Conservation (phyloP, 2,113 vertebrate genomes). For the Pomatorhinus ruficollis region DNA sequence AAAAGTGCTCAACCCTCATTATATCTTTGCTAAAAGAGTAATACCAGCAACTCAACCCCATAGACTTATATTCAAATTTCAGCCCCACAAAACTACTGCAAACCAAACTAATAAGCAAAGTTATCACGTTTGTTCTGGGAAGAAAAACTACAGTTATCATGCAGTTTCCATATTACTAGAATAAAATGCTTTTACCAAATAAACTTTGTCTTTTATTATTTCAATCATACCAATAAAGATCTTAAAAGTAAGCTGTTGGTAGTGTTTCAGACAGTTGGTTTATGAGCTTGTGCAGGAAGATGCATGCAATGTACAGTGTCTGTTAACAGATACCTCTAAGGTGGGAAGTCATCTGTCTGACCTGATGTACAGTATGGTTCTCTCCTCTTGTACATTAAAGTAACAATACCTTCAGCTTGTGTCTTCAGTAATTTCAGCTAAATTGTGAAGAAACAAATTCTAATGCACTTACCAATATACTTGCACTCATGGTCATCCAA, state of each 20-base stretch:
- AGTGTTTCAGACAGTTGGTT: not conserved
- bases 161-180: not conserved
- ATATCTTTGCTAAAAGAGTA: not conserved
- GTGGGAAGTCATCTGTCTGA: not conserved
- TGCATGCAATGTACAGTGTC: not conserved
- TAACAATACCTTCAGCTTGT: not conserved
- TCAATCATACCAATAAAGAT: not conserved
- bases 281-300: not conserved
- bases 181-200: not conserved
- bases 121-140: fast-evolving
- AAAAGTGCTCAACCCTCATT: not conserved
- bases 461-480: not conserved
- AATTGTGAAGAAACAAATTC: not conserved
- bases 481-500: not conserved
- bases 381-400: not conserved
- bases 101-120: not conserved
- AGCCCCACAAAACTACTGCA: not conserved
- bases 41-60: not conserved
- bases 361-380: not conserved
- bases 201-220: not conserved
- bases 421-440: not conserved
- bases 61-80: not conserved
- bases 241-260: not conserved
- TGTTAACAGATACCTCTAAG: not conserved
- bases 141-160: not conserved